Evolutionary conservation across 2,888 invertebrate genomes (phyloP), one percentile per base, ranked within the genome.

Genomic region (Terebella lapidaria): DNA sequence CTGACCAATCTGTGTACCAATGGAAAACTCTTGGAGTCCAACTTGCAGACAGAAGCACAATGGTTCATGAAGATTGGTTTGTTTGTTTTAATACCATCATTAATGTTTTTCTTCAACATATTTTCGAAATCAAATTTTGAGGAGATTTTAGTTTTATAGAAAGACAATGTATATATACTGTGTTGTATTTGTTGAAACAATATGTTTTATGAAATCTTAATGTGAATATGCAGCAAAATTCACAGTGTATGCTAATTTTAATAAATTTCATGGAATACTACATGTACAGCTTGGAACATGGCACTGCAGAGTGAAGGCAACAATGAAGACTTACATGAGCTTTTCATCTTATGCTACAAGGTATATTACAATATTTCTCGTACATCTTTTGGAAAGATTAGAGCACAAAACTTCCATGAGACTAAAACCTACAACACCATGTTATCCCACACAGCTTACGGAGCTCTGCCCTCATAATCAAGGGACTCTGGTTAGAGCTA

Each of bases 61-160:
- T 77, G 77, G 77, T 76, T 77, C 60, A 74, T 74, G 71, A 77
- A 75, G 67, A 73, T 77, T 53, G 71, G 77, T 74, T 66, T 61
- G 58, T 20, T 4, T 10, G n/a, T 35, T 35, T 15, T 35, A 15
- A 10, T 35, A 35, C n/a, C n/a, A n/a, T n/a, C 10, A n/a, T 35
- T 35, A 35, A 35, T 35, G 42, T 35, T n/a, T 35, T 35, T 35
- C n/a, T n/a, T n/a, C n/a, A n/a, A n/a, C n/a, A n/a, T n/a, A n/a
- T n/a, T n/a, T n/a, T n/a, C n/a, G n/a, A n/a, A n/a, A n/a, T n/a
- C n/a, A n/a, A n/a, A n/a, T n/a, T n/a, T n/a, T n/a, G n/a, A n/a
- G n/a, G n/a, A n/a, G n/a, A n/a, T n/a, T n/a, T n/a, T n/a, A n/a
- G n/a, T n/a, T n/a, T n/a, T n/a, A n/a, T n/a, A n/a, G n/a, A n/a